Base-by-base conservation (phyloP, 2,797 vertebrate genomes). In the Benthosema pterotum region DNA sequence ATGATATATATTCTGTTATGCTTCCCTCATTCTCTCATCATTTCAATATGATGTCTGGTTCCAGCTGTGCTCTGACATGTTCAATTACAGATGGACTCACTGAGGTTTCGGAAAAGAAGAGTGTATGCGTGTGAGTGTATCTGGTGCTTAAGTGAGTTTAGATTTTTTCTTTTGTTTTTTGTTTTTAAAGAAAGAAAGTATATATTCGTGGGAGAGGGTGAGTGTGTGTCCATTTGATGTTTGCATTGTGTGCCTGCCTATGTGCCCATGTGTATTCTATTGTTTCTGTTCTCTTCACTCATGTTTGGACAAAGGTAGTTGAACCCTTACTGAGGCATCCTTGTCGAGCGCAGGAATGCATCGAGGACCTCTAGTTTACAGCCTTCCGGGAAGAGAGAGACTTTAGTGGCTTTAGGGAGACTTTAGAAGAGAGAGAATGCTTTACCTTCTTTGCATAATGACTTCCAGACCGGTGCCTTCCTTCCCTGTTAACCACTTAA, bases 401-500 rank as follows among this genome's bases (percentile, higher is more conserved):
- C 61, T 69, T 67, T 22, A 47, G 80, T 68, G 69, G 75, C 75
- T 83, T 89, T 46, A 59, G 56, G 38, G 38, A 50, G 69, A 72
- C 56, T 67, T 19, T 19, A 68, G 52, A 59, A 38, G 70, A 47
- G 52, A 57, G 57, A 57, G 56, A 82, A 67, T 67, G 47, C 60
- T 68, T 65, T 77, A 67, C 66, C 52, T 68, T 63, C 55, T 80
- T 75, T 83, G 61, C 62, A 58, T 87, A 87, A 90, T 80, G 67
- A 80, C 75, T 90, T 92, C 84, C 90, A 90, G 88, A 83, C 75
- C 57, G 53, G 82, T 14, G 46, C 38, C n/a, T 71, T 84, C 63
- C 63, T 62, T 57, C 62, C 68, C 58, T 70, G 63, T 82, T 42
- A 72, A 65, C 32, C 6, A 1, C 5, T 38, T 38, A 38, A 38